Evolutionary conservation across 2,113 vertebrate genomes (phyloP), one percentile per base, ranked within the genome.

Genomic region (Nestor notabilis): DNA sequence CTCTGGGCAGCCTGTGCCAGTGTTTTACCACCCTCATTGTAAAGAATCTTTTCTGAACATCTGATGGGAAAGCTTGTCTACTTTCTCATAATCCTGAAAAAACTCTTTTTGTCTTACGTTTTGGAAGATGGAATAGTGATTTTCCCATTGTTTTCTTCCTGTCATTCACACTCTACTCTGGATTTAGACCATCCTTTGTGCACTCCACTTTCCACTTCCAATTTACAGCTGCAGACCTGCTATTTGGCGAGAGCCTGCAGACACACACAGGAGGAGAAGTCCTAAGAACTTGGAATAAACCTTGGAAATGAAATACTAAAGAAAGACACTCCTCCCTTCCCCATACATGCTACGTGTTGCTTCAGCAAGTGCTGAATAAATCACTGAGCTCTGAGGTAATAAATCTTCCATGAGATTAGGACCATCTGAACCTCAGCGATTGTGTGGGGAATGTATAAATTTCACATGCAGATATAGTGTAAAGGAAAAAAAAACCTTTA

Each of bases 381-480:
- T 97, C 96, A 95, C 76, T 17, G 29, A 95, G 83, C 92, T 86
- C 3, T 47, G 37, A 1, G 10, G 77, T 89, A 78, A 97, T 97
- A 97, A 97, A 94, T 91, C 91, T 91, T 97, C 95, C 97, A 92
- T 79, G 56, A 89, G 93, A 88, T 97, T 93, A 69, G 43, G 65
- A 70, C 92, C 95, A 61, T 90, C 80, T 95, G 95, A 97, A 97
- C 90, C 64, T 82, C 49, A 85, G 79, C 9, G 58, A 94, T 16
- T 97, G 80, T 89, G 79, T 63, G 74, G 86, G 71, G 95, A 96
- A 97, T 87, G 95, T 95, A 97, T 94, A 95, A 77, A 86, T 97
- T 97, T 97, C 97, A 87, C 90, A 84, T 50, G 77, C 72, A 94
- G 91, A 93, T 83, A 84, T 31, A 77, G 75, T 50, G 61, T 33